Base-by-base conservation (phyloP, 2,797 vertebrate genomes). In the Bovichtus variegatus region DNA sequence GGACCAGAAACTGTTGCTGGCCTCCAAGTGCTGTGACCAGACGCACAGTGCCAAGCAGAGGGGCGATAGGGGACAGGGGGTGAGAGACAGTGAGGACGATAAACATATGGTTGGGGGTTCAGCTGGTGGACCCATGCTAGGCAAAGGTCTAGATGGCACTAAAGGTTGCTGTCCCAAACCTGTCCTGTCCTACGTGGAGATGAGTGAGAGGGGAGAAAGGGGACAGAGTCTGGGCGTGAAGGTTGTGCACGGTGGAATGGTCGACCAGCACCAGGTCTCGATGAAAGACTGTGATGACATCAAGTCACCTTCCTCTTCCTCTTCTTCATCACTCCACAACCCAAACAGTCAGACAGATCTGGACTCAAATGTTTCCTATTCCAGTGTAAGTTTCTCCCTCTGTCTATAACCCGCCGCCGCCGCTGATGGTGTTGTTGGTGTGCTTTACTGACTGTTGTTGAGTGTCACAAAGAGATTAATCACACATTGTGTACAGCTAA, bases 311-410 rank as follows among this genome's bases (percentile, higher is more conserved):
- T 91, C 92, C 71, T 92, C 92, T 70, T 92, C 90, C 76, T 92
- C 91, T 69, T 92, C 92, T 75, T 92, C 93, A 58, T 93, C 91
- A 18, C 96, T 97, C 86, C 97, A 97, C 96, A 97, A 97, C 91
- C 96, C 96, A 82, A 97, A 97, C 96, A 97, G 97, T 95, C 98
- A 98, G 94, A 96, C 97, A 79, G 97, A 97, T 93, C 95, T 98
- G 95, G 98, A 99, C 95, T 97, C 98, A 93, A 98, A 97, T 90
- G 95, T 97, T 92, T 96, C 97, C 94, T 98, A 97, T 96, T 97
- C 97, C 95, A 98, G 98, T 97, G 98, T 99, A 96, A 97, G 97
- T 96, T 91, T 91, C 84, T 94, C 91, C 79, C 84, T 93, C 85
- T 95, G 94, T 92, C 89, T 94, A 57, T 93, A 91, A 93, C 86